Evolutionary conservation across 1,140 invertebrate genomes (phyloP).

Genomic region (Ips typographus): DNA sequence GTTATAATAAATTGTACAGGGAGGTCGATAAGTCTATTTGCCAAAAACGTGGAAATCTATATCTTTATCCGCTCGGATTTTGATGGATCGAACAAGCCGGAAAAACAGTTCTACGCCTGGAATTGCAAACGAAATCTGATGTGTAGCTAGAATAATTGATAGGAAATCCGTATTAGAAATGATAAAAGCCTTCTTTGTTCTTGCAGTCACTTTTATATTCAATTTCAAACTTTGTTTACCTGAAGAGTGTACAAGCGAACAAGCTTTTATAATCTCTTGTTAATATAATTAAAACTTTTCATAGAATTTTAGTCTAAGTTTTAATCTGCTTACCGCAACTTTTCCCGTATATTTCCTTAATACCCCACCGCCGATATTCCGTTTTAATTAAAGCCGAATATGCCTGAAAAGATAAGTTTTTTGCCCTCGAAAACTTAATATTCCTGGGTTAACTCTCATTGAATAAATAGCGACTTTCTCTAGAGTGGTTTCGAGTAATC

Average conservation of each 20-base stretch:
- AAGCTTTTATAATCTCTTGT: background rate
- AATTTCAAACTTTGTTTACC: no score
- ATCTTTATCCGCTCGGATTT: background rate
- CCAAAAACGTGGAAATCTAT: background rate
- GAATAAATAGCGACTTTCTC: no score
- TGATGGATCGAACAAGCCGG: slow-evolving; percentile 3
- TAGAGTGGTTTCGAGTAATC: no score
- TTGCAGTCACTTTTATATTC: background rate
- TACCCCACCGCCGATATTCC: background rate
- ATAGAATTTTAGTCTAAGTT: background rate
- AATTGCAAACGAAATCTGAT: background rate
- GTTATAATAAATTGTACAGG: slow-evolving; percentile 1
- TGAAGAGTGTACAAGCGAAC: background rate
- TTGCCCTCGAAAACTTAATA: no score
- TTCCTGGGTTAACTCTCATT: no score
- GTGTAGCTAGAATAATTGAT: no score
- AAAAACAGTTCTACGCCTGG: no score
- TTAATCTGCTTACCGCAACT: slow-evolving; percentile 2
- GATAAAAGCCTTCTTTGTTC: background rate
- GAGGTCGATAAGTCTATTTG: slow-evolving; percentile 1
- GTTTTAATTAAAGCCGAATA: background rate
- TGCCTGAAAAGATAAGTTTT: no score
- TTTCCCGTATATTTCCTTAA: background rate
- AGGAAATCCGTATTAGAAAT: no score
- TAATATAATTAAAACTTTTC: background rate